Evolutionary conservation across 2,797 vertebrate species (phyloP), one percentile per base, ranked within the genome.

Genomic region (Trachops cirrhosus): DNA sequence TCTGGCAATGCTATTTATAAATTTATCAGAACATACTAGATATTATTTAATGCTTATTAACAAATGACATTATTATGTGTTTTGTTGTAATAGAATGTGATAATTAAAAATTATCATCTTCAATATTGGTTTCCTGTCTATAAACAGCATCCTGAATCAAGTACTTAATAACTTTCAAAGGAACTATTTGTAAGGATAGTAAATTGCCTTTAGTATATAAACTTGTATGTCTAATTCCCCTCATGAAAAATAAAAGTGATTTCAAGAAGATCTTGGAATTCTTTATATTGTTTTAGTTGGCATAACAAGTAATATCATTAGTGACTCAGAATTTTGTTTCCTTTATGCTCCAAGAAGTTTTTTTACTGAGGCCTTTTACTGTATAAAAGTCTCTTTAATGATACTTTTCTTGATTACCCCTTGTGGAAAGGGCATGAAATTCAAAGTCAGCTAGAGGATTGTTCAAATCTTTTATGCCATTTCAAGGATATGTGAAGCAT

Each of bases 81-180:
- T 87, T 32, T 21, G 1, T 73, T 77, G 5, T 86, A 32, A 59
- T 37, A 54, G 19, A 85, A 87, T 24, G n/a, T 67, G 16, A 34
- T 67, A 19, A 67, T 67, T 78, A 78, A 70, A 3, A 4, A 5
- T 86, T 67, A 80, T 59, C 24, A 16, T 83, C 37, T 79, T 83
- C 73, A 78, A 68, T 57, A 48, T 26, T 70, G 5, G 0, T 22
- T 71, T 84, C 62, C 93, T 90, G 3, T 77, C 59, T 87, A 0
- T 50, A 77, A 64, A 6, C 9, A 77, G 4, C 44, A 85, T 71
- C 11, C 24, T 82, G 48, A 94, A 86, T 70, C 39, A 64, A 73
- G 34, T 86, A 34, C 57, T 93, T 89, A 75, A n/a, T 92, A 77
- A 83, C 12, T 82, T 82, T 89, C 57, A 79, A 59, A 93, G 34